These are phyloP conservation scores for Excalfactoria chinensis DNA, from an alignment of 2,113 vertebrate genomes.

Conservation along the genomic window DNA sequence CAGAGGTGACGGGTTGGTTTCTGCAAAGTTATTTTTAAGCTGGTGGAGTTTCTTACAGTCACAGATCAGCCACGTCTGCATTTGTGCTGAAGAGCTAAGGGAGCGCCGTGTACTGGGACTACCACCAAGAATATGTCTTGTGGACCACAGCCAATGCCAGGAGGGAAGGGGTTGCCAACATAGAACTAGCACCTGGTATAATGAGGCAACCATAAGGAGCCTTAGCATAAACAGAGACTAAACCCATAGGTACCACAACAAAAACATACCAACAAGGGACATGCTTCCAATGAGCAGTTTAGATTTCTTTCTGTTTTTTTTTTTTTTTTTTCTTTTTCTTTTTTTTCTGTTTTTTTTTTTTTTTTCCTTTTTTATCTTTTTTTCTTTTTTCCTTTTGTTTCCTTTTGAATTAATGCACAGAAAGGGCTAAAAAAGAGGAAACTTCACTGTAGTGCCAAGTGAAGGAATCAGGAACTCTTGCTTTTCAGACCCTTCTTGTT, in stretches of 20 bases:
- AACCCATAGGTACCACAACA: conserved; percentile 9
- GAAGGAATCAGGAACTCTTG: background rate
- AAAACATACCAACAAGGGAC: conserved; percentile 57
- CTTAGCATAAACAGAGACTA: conserved; percentile 1
- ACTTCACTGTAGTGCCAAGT: conserved; percentile 42
- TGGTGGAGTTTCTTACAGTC: background rate
- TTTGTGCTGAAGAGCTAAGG: conserved; percentile 21
- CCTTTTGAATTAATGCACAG: conserved; percentile 68
- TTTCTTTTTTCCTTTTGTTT: background rate
- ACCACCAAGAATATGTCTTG: background rate
- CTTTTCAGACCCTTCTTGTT: conserved; percentile 12
- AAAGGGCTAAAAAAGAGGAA: conserved; percentile 73
- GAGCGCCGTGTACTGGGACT: background rate
- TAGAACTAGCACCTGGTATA: conserved; percentile 22
- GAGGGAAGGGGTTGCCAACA: conserved; percentile 20
- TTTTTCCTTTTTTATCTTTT: background rate
- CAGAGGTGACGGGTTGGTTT: background rate
- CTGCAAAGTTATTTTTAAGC: conserved; percentile 5
- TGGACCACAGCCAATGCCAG: background rate
- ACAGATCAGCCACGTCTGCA: background rate
- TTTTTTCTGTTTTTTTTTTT: background rate
- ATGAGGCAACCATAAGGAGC: background rate
- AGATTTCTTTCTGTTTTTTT: background rate
- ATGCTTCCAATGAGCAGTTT: conserved; percentile 27
- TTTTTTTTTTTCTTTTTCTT: background rate